phyloP scores from a whole-genome alignment of 2,888 invertebrate species.

The Stenchaetothrips biformis region DNA sequence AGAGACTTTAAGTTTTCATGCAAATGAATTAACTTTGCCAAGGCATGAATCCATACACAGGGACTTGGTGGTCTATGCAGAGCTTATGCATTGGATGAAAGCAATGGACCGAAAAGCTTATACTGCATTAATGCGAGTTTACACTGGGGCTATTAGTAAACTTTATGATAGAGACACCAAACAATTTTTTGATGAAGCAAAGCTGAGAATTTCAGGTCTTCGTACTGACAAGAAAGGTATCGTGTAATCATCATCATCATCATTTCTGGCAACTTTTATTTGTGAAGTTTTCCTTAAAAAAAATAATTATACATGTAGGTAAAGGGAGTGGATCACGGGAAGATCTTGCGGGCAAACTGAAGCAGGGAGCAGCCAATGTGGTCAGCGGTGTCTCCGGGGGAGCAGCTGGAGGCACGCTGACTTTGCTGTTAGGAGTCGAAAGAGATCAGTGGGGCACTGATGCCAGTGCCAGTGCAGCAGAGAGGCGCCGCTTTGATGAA shows the following conservation, averaged over 20 bases:
- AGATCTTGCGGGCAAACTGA: conserved; percentile 46
- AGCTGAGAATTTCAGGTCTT: conserved; percentile 48
- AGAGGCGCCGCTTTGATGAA: conserved; percentile 58
- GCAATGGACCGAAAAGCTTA: conserved; percentile 80
- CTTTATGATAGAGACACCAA: conserved; percentile 82
- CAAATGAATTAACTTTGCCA: conserved; percentile 62
- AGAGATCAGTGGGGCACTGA: conserved; percentile 61
- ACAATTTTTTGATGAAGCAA: conserved; percentile 71
- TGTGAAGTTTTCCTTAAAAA: conserved; percentile 16
- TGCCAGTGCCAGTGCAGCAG: conserved; percentile 56
- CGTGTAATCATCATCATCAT: conserved; percentile 29
- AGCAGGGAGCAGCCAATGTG: conserved; percentile 36
- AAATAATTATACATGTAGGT: conserved; percentile 40
- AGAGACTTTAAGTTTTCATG: conserved; percentile 51
- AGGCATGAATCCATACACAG: conserved; percentile 75
- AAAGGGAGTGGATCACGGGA: conserved; percentile 46
- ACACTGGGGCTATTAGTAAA: conserved; percentile 76
- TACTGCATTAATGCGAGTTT: conserved; percentile 71
- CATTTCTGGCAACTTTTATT: conserved; percentile 1
- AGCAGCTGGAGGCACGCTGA: conserved; percentile 31
- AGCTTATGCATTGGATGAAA: conserved; percentile 88
- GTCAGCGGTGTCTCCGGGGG: conserved; percentile 27
- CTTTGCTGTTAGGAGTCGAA: conserved; percentile 53
- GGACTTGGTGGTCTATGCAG: conserved; percentile 80
- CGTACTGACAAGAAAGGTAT: conserved; percentile 38